Base-by-base conservation (phyloP, 2,113 vertebrate species). In the Vulpes vulpes region DNA sequence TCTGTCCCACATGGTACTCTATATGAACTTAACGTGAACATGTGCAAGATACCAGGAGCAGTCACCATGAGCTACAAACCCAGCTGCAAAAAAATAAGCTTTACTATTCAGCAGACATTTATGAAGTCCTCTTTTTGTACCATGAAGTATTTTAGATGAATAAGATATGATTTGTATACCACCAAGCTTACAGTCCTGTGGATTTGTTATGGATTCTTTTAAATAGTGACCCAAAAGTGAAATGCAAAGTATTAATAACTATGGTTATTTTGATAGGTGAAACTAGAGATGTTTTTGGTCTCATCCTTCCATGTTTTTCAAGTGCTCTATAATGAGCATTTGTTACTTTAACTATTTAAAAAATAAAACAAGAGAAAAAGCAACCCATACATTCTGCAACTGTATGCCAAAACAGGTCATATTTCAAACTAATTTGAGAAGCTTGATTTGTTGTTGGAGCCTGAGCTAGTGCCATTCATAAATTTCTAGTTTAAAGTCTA, bases 401-500 rank as follows among this genome's bases (percentile, higher is more conserved):
- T 95, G 49, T 35, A 62, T 3, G 27, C n/a, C 32, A 53, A 85
- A 96, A 23, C 1, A 59, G 43, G 43, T 38, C 30, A 73, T 95
- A 95, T 91, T 95, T 91, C 53, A 96, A 91, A 91, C 8, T 60
- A 57, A 73, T 88, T 49, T 90, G 59, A 60, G 82, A 82, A 91
- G 35, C 20, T 82, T 53, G 11, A 73, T 71, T 78, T 85, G 8
- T 35, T 92, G 30, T 51, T 78, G 32, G 51, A 95, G 20, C 32
- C 74, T 12, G 8, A 89, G 81, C 73, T 71, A 74, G 53, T 71
- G n/a, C 19, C 53, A 82, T 86, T 92, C 78, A 85, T 81, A 94
- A 89, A 94, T 92, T 27, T 43, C 11, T 12, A 38, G n/a, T 91
- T 97, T 97, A 11, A 43, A 90, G 17, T 32, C 38, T 96, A 60